Conservation (phyloP, 2,113 vertebrate species). For the Atractosteus spatula region DNA sequence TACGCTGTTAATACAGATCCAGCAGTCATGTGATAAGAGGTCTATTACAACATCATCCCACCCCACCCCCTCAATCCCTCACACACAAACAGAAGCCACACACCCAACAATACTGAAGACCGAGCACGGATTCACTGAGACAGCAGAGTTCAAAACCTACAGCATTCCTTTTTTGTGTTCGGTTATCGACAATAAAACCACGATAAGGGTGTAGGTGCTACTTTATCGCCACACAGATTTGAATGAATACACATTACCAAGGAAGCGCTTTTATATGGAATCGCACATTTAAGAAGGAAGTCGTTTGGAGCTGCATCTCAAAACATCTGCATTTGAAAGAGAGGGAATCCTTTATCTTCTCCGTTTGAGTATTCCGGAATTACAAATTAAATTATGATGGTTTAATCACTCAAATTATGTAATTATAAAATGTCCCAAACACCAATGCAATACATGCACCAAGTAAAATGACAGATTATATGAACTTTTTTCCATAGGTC, state of each 20-base stretch:
- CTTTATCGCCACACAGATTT: neutral
- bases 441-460: too few relatives aligned
- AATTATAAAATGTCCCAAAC: too few relatives aligned
- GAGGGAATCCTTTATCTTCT: neutral
- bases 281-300: neutral
- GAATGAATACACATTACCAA: neutral
- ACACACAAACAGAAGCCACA: neutral
- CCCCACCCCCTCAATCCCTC: neutral
- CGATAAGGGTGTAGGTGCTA: too few relatives aligned
- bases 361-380: neutral
- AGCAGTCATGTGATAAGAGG: neutral
- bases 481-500: too few relatives aligned
- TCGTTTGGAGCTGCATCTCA: too few relatives aligned
- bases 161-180: too few relatives aligned
- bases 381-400: too few relatives aligned
- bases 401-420: neutral
- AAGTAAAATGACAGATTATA: too few relatives aligned
- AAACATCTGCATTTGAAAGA: neutral
- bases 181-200: too few relatives aligned
- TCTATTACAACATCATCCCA: neutral
- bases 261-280: too few relatives aligned
- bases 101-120: too few relatives aligned
- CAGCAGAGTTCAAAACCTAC: neutral
- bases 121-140: constrained; percentile 1
- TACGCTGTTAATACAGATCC: neutral